A percentile compares a stretch with the other conserved stretches of the same genome.
Conservation (phyloP, 2,113 vertebrate genomes). For the rat (Rattus norvegicus) region GRCr8 NC_086019.1:21776001-21776500, state of each 20-base stretch:
- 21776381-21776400: not conserved
- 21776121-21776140: not conserved
- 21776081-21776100: not conserved
- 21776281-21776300: not conserved
- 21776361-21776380: conserved; percentile 38
- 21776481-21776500: not conserved
- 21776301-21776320: not conserved
- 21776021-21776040: not conserved
- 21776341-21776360: conserved; percentile 16
- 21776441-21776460: not conserved
- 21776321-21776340: conserved; percentile 1
- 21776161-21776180: not conserved
- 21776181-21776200: not conserved
- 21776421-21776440: not conserved
- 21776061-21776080: not conserved
- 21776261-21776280: not conserved
- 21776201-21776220: not conserved
- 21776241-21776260: not conserved
- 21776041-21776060: not conserved
- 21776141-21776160: not conserved
- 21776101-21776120: not conserved
- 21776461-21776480: not conserved
- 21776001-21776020: conserved; percentile 29
- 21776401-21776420: conserved; percentile 15
- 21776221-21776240: not conserved